Conservation (phyloP, 2,797 vertebrate species). For the Argya squamiceps region DNA sequence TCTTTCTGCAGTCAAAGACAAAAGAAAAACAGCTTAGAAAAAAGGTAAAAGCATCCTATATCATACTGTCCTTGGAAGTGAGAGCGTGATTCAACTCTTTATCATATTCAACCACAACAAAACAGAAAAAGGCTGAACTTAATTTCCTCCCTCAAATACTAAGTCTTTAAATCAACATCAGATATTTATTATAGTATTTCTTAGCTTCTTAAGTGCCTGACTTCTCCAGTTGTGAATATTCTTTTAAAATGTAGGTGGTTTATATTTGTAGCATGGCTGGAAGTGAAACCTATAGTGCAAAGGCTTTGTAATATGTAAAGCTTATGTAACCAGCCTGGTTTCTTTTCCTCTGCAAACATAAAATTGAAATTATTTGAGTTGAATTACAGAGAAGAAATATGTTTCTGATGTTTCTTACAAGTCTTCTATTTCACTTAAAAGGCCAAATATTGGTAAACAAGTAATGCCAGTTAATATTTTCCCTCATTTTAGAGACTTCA, state of each 20-base stretch:
- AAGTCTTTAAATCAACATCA: neutral
- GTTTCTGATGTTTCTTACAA: neutral
- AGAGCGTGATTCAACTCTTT: neutral
- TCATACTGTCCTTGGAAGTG: neutral
- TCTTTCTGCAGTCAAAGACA: neutral
- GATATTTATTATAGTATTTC: neutral
- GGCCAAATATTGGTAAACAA: neutral
- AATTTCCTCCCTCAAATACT: neutral
- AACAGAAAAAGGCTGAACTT: neutral
- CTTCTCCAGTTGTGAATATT: neutral
- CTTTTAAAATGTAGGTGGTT: neutral
- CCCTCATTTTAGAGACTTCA: neutral
- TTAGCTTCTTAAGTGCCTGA: neutral
- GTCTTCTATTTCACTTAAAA: neutral
- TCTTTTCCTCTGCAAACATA: neutral
- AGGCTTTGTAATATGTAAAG: neutral
- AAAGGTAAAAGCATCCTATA: neutral
- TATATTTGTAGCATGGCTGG: neutral
- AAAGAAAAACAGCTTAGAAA: neutral
- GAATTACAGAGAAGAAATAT: neutral
- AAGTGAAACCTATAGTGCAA: neutral
- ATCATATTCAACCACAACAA: rapidly evolving
- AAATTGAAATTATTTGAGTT: neutral
- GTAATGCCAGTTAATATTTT: neutral
- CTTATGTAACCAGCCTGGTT: neutral